Percentiles rank a stretch among this genome's conserved stretches.
Conservation (phyloP, 1,140 invertebrate genomes). For the Hyles vespertilio region DNA sequence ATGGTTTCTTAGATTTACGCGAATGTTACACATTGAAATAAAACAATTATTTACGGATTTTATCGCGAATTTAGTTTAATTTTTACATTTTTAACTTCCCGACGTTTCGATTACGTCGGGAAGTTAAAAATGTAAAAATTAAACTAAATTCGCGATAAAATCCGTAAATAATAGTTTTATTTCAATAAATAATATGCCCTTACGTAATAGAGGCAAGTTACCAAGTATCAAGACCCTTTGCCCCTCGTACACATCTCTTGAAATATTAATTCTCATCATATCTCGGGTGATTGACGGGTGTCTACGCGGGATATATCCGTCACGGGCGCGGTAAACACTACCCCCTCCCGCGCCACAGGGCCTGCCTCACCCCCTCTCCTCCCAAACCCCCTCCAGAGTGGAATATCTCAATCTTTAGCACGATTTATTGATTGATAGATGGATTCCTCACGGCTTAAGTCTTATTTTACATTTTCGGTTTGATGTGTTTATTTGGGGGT, state of each 20-base stretch:
- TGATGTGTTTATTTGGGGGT: neutral
- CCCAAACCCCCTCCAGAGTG: slow-evolving; percentile 30
- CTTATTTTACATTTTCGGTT: slow-evolving; percentile 1
- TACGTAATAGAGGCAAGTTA: too few relatives aligned
- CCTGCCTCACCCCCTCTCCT: slow-evolving; percentile 7
- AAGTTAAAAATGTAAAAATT: too few relatives aligned
- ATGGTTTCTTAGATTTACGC: too few relatives aligned
- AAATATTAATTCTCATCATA: slow-evolving; percentile 74
- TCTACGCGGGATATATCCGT: slow-evolving; percentile 69
- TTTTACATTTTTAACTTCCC: too few relatives aligned
- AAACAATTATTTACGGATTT: too few relatives aligned
- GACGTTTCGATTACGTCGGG: too few relatives aligned
- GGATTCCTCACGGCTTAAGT: slow-evolving; percentile 32
- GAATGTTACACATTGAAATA: too few relatives aligned
- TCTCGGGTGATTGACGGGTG: slow-evolving; percentile 68
- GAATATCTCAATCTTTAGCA: slow-evolving; percentile 70
- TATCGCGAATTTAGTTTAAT: too few relatives aligned
- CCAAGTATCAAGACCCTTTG: slow-evolving; percentile 39
- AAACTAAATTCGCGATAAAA: too few relatives aligned
- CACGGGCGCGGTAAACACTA: slow-evolving; percentile 50
- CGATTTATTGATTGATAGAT: slow-evolving; percentile 70
- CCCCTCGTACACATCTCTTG: slow-evolving; percentile 29
- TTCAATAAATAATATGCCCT: too few relatives aligned
- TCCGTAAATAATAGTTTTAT: too few relatives aligned
- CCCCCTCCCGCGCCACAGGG: slow-evolving; percentile 10